Base-by-base conservation (phyloP, 2,888 invertebrate genomes). In the Xanthia togata region DNA sequence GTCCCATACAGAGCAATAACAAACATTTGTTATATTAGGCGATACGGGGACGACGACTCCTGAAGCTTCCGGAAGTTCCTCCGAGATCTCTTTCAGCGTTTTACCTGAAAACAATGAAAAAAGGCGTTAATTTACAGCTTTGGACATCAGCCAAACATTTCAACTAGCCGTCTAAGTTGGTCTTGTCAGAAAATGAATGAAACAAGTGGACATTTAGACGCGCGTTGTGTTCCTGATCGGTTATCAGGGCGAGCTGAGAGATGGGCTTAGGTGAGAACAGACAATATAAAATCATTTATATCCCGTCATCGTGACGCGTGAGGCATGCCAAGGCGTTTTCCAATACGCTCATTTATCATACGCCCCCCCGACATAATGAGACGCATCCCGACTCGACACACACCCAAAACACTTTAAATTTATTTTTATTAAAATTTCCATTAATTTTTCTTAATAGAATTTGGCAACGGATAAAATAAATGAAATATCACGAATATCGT, bases 231-330 rank as follows among this genome's bases (percentile, higher is more conserved):
- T 94, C 92, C 92, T 93, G 94, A 93, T 94, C 93, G 92, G 93
- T 93, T 93, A 94, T 94, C 93, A 91, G 90, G 90, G 83, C 88
- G 88, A 91, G 91, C 87, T 92, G 93, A 93, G 92, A 93, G 94
- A 94, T 93, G 93, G 93, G 93, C 93, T 94, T 93, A 95, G 95
- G 96, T 95, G 95, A 91, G 93, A 94, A 95, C 94, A 94, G 95
- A 96, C 94, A 93, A 95, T 95, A 95, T 95, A 95, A 95, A 95
- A 94, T 94, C 95, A 96, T 96, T 96, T 96, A 96, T 96, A 94
- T 93, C 93, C 94, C 93, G 95, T 95, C 96, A 94, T 91, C 89
- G 91, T 94, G 95, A 95, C 95, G 93, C 92, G 93, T 91, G 92
- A 93, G 93, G 94, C 95, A 95, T 94, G 94, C 94, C 93, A 93